phyloP scores from a whole-genome alignment of 1,140 invertebrate genomes.

The Homarus americanus region DNA sequence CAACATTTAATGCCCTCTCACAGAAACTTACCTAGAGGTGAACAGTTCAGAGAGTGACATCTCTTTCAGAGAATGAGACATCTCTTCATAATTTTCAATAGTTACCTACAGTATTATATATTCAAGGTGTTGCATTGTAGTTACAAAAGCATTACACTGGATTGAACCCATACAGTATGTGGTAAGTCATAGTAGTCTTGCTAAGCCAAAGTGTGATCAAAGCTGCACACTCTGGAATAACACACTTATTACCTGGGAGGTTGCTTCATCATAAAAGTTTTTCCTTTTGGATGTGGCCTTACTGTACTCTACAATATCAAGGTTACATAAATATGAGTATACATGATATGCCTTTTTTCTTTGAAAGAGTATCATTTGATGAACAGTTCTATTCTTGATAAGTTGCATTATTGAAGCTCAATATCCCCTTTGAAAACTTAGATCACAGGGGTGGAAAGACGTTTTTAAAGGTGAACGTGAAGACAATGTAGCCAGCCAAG shows the following conservation, averaged over 20 bases:
- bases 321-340: neutral
- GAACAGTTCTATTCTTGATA: slow-evolving; percentile 36
- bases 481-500: slow-evolving; percentile 59
- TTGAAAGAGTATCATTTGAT: slow-evolving; percentile 22
- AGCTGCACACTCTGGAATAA: neutral
- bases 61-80: slow-evolving; percentile 15
- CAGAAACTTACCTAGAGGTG: slow-evolving; percentile 41
- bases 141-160: neutral
- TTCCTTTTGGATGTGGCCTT: neutral
- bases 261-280: neutral
- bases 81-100: neutral
- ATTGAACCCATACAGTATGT: neutral
- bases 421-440: slow-evolving; percentile 48
- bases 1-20: slow-evolving; percentile 49
- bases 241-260: neutral
- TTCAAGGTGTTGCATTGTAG: neutral
- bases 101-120: neutral
- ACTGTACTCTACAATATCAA: neutral
- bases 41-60: slow-evolving; percentile 28
- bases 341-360: neutral
- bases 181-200: neutral
- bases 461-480: slow-evolving; percentile 61
- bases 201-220: neutral
- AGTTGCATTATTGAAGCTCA: slow-evolving; percentile 53
- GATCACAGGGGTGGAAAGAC: slow-evolving; percentile 59